phyloP scores from a whole-genome alignment of 1,140 invertebrate genomes.

The Tetragnatha versicolor region DNA sequence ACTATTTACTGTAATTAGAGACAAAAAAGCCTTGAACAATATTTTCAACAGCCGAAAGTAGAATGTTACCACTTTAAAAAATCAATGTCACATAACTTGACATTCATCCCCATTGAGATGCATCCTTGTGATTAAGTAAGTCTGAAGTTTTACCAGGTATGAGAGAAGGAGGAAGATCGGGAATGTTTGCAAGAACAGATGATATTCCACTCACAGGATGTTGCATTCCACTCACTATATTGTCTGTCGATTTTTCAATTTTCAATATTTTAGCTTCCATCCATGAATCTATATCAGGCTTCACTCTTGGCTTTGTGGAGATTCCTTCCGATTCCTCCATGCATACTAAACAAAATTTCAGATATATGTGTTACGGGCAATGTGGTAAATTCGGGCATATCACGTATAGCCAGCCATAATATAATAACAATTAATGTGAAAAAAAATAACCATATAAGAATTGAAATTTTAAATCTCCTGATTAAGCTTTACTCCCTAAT shows the following conservation, averaged over 20 bases:
- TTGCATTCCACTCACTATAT: background rate
- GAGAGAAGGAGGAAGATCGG: slow-evolving; percentile 37
- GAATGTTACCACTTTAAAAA: too few relatives aligned
- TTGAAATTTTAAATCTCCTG: too few relatives aligned
- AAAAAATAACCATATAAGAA: too few relatives aligned
- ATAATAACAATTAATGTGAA: too few relatives aligned
- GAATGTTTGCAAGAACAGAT: slow-evolving; percentile 7
- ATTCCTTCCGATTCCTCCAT: background rate
- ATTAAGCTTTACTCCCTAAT: too few relatives aligned
- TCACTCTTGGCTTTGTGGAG: background rate
- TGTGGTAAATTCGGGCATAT: too few relatives aligned
- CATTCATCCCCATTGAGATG: slow-evolving; percentile 6
- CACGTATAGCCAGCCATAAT: too few relatives aligned
- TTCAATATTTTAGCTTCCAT: slow-evolving; percentile 30
- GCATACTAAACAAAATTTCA: background rate
- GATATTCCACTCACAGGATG: background rate
- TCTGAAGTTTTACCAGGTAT: slow-evolving; percentile 21
- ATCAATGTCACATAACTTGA: too few relatives aligned
- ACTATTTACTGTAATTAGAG: too few relatives aligned
- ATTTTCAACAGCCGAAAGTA: too few relatives aligned
- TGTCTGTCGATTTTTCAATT: background rate
- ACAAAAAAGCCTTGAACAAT: too few relatives aligned
- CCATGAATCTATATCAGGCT: slow-evolving; percentile 32
- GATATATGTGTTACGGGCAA: too few relatives aligned
- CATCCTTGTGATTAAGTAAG: background rate